Percentiles rank a stretch among this genome's conserved stretches.
Evolutionary conservation across 2,797 vertebrate species (phyloP).

Genomic region (Peromyscus eremicus): DNA sequence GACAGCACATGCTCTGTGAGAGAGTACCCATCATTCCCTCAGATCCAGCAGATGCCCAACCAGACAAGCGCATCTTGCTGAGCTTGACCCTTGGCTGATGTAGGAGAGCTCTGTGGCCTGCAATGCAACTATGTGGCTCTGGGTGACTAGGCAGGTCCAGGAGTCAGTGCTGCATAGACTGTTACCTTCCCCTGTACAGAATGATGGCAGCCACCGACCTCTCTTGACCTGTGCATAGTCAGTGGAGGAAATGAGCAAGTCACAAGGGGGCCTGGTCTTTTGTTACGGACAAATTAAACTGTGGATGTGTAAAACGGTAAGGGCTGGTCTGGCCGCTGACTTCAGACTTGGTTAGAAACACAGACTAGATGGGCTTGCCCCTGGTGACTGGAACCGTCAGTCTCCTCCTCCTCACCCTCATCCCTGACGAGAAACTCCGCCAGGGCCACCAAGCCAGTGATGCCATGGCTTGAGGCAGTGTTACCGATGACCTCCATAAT

Average conservation of each 20-base stretch:
- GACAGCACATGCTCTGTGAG: not conserved
- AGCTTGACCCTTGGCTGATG: not conserved
- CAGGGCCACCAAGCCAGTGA: not conserved
- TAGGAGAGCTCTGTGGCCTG: not conserved
- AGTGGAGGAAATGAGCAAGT: not conserved
- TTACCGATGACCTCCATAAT: accelerated
- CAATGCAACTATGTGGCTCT: not conserved
- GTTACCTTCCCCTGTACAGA: not conserved
- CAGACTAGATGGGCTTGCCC: not conserved
- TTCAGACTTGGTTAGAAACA: not conserved
- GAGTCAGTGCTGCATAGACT: not conserved
- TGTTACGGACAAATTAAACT: not conserved
- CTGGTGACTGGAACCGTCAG: not conserved
- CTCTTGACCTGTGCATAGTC: not conserved
- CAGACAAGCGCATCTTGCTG: not conserved
- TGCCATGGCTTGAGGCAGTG: not conserved
- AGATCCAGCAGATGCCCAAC: not conserved
- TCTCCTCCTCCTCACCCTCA: not conserved
- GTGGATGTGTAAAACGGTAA: not conserved
- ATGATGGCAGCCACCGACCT: not conserved
- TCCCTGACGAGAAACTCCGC: not conserved
- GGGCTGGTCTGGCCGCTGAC: not conserved
- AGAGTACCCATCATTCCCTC: not conserved
- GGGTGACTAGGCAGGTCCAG: not conserved
- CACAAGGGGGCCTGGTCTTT: not conserved